Evolutionary conservation across 2,797 vertebrate species (phyloP).

Genomic region (Valencia hispanica): DNA sequence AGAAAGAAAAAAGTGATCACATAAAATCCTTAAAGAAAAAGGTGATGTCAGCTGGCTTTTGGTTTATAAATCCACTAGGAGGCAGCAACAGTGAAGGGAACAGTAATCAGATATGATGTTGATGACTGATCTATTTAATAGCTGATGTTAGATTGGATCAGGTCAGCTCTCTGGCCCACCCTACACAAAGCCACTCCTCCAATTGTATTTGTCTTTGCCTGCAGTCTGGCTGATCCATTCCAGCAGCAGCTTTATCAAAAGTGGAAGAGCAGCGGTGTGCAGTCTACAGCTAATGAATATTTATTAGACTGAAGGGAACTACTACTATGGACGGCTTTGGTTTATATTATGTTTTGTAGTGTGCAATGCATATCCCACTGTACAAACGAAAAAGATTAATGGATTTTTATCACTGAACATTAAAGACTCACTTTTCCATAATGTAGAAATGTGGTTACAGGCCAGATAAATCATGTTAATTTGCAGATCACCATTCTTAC

Average conservation of each 20-base stretch:
- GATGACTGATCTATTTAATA: constrained; percentile 36
- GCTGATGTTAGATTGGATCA: constrained; percentile 13
- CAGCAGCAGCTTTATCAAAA: neutral
- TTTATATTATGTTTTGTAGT: neutral
- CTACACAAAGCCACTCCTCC: neutral
- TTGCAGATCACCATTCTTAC: neutral
- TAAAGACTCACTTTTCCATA: neutral
- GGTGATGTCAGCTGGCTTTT: constrained; percentile 8
- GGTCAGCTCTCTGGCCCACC: neutral
- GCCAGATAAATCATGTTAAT: neutral
- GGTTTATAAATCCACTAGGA: constrained; percentile 54
- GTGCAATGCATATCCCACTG: neutral
- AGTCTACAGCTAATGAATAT: neutral
- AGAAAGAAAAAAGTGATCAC: constrained; percentile 13
- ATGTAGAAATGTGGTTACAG: neutral
- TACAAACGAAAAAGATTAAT: neutral
- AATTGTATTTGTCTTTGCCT: neutral
- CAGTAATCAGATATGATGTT: constrained; percentile 53
- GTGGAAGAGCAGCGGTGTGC: constrained; percentile 3
- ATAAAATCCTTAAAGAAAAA: constrained; percentile 18
- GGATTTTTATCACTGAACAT: neutral
- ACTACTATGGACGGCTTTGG: neutral
- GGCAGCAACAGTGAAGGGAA: constrained; percentile 55
- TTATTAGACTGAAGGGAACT: neutral
- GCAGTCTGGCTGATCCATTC: neutral